Evolutionary conservation across 2,797 vertebrate genomes (phyloP).

Genomic region (Synanceia verrucosa): DNA sequence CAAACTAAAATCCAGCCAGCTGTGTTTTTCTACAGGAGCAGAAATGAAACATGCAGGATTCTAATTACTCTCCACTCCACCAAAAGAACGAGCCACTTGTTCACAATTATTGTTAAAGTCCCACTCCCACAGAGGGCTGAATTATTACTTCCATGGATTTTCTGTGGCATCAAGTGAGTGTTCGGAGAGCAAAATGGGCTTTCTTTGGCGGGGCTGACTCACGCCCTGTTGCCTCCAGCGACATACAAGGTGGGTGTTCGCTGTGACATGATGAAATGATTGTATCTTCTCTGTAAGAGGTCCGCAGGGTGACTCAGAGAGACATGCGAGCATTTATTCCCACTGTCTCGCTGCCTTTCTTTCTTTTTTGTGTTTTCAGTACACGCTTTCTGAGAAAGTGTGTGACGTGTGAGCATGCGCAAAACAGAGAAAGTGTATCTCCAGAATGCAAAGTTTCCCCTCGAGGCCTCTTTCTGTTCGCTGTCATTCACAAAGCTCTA

Average conservation of each 20-base stretch:
- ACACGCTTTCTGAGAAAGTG: slow-evolving; percentile 4
- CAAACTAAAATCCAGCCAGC: slow-evolving; percentile 37
- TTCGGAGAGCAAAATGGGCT: slow-evolving; percentile 54
- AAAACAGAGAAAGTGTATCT: slow-evolving; percentile 15
- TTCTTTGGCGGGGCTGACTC: slow-evolving; percentile 45
- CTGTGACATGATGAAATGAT: slow-evolving; percentile 70
- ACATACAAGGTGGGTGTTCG: slow-evolving; percentile 58
- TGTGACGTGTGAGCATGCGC: not conserved
- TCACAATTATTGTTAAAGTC: slow-evolving; percentile 47
- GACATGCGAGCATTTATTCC: slow-evolving; percentile 32
- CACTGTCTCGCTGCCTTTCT: slow-evolving; percentile 33
- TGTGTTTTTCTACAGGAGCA: slow-evolving; percentile 30
- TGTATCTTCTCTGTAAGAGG: slow-evolving; percentile 65
- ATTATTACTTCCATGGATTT: slow-evolving; percentile 50
- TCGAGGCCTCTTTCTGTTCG: slow-evolving; percentile 38
- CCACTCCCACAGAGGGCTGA: slow-evolving; percentile 28
- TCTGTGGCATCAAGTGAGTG: slow-evolving; percentile 46
- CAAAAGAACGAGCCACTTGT: slow-evolving; percentile 53
- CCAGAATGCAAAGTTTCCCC: slow-evolving; percentile 37
- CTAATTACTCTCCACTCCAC: slow-evolving; percentile 53
- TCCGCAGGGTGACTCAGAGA: slow-evolving; percentile 57
- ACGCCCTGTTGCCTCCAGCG: slow-evolving; percentile 51
- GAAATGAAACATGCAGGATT: slow-evolving; percentile 36
- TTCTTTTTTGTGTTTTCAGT: slow-evolving; percentile 44
- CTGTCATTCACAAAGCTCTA: slow-evolving; percentile 57